These are phyloP conservation scores for Emydocephalus ijimae DNA, from an alignment of 2,113 vertebrate species.

Conservation along the genomic window DNA sequence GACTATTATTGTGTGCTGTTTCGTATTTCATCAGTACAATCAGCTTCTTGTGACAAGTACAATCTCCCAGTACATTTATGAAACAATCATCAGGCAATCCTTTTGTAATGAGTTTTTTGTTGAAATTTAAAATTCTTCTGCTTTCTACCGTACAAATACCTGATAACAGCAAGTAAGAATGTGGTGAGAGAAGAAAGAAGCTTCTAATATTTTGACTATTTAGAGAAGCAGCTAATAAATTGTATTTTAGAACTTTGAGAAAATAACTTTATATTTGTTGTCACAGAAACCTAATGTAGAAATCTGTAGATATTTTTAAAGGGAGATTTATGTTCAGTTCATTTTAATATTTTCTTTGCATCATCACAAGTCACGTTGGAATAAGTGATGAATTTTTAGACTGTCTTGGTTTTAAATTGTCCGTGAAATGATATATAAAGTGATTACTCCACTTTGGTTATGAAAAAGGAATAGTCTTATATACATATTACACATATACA, in stretches of 20 bases:
- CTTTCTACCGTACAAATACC: constrained; percentile 53
- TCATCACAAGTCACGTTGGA: neutral
- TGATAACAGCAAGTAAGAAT: constrained; percentile 35
- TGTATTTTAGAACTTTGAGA: neutral
- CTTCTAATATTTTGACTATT: neutral
- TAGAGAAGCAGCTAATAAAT: neutral
- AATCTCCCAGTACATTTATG: constrained; percentile 78
- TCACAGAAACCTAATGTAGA: neutral
- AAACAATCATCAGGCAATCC: constrained; percentile 71
- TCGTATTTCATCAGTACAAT: constrained; percentile 72
- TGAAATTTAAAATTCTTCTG: constrained; percentile 73
- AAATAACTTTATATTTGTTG: constrained; percentile 3
- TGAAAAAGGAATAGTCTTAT: neutral
- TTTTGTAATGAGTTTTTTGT: constrained; percentile 59
- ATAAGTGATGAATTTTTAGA: neutral
- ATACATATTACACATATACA: neutral
- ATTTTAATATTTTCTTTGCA: neutral
- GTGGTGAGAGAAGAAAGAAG: neutral
- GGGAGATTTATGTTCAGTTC: neutral
- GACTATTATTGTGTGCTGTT: constrained; percentile 39
- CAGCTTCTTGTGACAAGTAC: constrained; percentile 74
- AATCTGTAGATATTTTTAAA: neutral
- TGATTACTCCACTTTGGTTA: too few species aligned
- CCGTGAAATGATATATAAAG: neutral
- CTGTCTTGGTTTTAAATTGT: neutral